These are phyloP conservation scores for Watsonalla binaria DNA, from an alignment of 2,888 invertebrate genomes.

Conservation along the genomic window DNA sequence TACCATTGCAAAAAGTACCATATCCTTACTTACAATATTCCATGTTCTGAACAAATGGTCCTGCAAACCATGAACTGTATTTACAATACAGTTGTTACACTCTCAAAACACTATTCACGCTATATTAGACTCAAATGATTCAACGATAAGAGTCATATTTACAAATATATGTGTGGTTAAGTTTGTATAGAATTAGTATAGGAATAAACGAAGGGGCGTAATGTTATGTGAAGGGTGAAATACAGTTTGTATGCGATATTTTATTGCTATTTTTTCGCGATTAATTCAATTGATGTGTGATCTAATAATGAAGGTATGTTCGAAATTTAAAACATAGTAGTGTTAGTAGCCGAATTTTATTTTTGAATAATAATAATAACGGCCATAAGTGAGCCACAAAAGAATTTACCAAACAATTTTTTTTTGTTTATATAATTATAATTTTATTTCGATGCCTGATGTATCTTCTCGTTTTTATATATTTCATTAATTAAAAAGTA, in stretches of 20 bases:
- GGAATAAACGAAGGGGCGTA: slow-evolving; percentile 54
- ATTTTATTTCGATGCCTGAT: too few relatives aligned
- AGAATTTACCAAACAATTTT: too few relatives aligned
- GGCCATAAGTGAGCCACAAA: too few relatives aligned
- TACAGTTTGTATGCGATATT: background rate
- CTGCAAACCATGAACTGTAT: slow-evolving; percentile 41
- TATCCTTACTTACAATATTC: slow-evolving; percentile 7
- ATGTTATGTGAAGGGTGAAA: background rate
- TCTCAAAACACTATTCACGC: background rate
- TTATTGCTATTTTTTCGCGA: background rate
- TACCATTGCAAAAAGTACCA: too few relatives aligned
- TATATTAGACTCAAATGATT: background rate
- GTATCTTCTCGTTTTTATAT: too few relatives aligned
- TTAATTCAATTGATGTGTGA: background rate
- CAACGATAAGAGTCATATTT: background rate
- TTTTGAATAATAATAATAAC: too few relatives aligned
- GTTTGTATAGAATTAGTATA: slow-evolving; percentile 13
- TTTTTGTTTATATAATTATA: too few relatives aligned
- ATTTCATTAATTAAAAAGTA: too few relatives aligned
- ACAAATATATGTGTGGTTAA: background rate
- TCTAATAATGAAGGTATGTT: background rate
- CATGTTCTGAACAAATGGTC: slow-evolving; percentile 47
- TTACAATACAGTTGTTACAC: slow-evolving; percentile 7
- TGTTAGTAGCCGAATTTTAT: too few relatives aligned
- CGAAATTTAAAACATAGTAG: too few relatives aligned